Conservation (phyloP, 2,113 vertebrate genomes). For the Glaucomys volans region DNA sequence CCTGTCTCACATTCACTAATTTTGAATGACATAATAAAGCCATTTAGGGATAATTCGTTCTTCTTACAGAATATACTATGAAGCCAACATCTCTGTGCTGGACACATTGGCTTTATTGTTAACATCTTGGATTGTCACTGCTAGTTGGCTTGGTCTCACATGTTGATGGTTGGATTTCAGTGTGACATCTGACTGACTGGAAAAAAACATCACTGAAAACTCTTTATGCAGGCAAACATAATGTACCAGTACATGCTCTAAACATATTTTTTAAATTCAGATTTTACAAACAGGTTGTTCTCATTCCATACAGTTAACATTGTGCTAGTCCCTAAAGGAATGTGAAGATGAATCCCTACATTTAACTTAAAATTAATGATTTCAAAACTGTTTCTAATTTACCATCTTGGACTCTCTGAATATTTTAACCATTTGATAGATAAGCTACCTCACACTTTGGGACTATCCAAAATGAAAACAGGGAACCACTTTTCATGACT, state of each 20-base stretch:
- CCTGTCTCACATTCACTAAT: background rate
- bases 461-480: background rate
- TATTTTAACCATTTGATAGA: background rate
- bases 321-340: background rate
- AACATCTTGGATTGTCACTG: background rate
- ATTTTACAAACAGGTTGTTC: background rate
- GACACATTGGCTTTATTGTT: background rate
- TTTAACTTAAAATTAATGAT: background rate
- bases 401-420: background rate
- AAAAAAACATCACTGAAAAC: background rate
- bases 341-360: background rate
- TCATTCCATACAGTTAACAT: background rate
- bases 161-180: constrained; percentile 49
- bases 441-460: background rate
- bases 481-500: background rate
- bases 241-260: background rate
- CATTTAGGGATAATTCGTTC: background rate
- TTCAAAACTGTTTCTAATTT: background rate
- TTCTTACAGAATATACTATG: background rate
- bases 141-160: constrained; percentile 2
- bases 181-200: constrained; percentile 25
- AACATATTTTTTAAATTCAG: background rate
- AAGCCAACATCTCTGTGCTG: constrained; percentile 11
- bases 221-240: constrained; percentile 5
- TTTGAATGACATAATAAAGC: background rate